Conservation (phyloP, 2,888 invertebrate genomes). For the Clanis bilineata region DNA sequence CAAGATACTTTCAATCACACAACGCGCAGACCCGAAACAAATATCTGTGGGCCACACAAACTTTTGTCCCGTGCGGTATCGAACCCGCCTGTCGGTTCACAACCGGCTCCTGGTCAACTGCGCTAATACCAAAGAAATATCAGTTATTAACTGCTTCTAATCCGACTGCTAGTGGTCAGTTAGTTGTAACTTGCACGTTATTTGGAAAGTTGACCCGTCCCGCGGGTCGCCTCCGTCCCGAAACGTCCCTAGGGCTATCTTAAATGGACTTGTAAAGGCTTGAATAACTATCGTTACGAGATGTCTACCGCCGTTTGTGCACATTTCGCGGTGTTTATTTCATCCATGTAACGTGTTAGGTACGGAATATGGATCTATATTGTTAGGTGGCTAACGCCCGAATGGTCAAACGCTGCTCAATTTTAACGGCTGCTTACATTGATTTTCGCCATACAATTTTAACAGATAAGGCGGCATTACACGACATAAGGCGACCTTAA, state of each 20-base stretch:
- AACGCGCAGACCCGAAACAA: no score
- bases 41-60: no score
- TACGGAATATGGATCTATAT: background rate
- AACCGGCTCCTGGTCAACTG: no score
- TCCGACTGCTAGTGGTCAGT: slow-evolving; percentile 32
- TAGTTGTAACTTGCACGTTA: slow-evolving; percentile 19
- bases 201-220: background rate
- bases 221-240: background rate
- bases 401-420: no score
- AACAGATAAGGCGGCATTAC: no score
- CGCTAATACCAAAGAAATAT: background rate
- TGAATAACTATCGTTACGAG: slow-evolving; percentile 35
- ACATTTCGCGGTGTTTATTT: background rate
- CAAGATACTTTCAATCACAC: no score
- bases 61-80: no score
- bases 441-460: no score
- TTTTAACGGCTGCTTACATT: no score
- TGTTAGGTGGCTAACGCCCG: background rate
- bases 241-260: slow-evolving; percentile 51
- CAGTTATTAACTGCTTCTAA: slow-evolving; percentile 5
- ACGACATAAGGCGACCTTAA: no score
- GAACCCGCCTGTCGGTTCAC: no score
- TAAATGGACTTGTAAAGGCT: slow-evolving; percentile 52
- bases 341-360: no score
- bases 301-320: slow-evolving; percentile 35